Conservation (phyloP, 1,140 invertebrate species). For the Lepidurus couesii region DNA sequence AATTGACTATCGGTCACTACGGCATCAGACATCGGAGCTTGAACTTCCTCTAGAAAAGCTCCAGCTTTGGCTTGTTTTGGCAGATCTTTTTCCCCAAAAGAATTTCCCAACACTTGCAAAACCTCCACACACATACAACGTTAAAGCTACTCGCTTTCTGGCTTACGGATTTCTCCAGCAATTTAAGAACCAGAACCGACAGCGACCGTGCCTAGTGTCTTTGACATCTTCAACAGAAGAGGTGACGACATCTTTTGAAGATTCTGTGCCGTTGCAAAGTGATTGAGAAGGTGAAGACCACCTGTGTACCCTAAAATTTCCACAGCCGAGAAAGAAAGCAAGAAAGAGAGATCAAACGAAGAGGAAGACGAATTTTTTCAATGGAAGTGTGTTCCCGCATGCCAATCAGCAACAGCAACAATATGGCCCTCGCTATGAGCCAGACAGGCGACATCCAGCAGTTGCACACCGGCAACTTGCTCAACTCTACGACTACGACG, state of each 20-base stretch:
- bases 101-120: background rate
- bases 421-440: background rate
- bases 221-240: too few species aligned
- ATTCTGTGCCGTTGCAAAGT: too few species aligned
- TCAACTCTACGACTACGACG: background rate
- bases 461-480: background rate
- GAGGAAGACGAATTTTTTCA: background rate
- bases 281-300: too few species aligned
- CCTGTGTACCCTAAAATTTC: too few species aligned
- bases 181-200: too few species aligned
- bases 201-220: too few species aligned
- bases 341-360: background rate
- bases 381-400: background rate
- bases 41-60: background rate
- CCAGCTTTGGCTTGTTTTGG: background rate
- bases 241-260: too few species aligned
- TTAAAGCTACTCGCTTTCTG: too few species aligned
- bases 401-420: background rate
- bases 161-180: too few species aligned
- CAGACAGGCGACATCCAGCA: background rate
- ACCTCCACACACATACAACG: too few species aligned
- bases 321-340: background rate
- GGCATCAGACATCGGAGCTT: background rate
- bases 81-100: background rate
- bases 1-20: conserved; percentile 3